These are phyloP conservation scores for Standfussiana lucernea DNA, from an alignment of 2,888 invertebrate genomes.

Conservation along the genomic window DNA sequence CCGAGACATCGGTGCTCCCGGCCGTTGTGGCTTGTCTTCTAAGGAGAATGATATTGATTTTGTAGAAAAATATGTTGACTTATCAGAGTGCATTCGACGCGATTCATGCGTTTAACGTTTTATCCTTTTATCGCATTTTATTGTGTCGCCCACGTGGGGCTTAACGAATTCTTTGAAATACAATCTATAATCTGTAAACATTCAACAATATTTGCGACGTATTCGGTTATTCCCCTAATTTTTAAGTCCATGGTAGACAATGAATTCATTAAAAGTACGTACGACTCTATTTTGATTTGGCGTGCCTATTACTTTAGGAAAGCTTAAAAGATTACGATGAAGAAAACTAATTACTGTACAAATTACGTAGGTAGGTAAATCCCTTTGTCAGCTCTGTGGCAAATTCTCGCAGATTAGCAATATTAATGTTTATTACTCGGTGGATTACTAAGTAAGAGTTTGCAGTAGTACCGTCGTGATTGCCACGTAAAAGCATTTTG, in stretches of 20 bases:
- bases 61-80: slow-evolving; percentile 69
- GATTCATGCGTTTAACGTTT: slow-evolving; percentile 31
- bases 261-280: slow-evolving; percentile 7
- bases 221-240: slow-evolving; percentile 1
- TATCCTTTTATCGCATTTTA: slow-evolving; percentile 46
- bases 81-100: slow-evolving; percentile 42
- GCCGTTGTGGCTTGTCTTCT: slow-evolving; percentile 77
- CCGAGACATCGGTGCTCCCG: slow-evolving; percentile 78
- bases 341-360: slow-evolving; percentile 35
- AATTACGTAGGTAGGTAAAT: slow-evolving; percentile 38
- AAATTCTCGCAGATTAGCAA: slow-evolving; percentile 48
- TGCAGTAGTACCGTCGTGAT: slow-evolving; percentile 57
- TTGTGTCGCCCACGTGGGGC: slow-evolving; percentile 30
- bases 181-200: slow-evolving; percentile 30
- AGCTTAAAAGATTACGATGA: slow-evolving; percentile 34
- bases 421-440: slow-evolving; percentile 61
- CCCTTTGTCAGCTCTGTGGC: slow-evolving; percentile 48
- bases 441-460: slow-evolving; percentile 55
- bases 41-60: slow-evolving; percentile 81
- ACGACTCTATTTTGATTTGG: slow-evolving; percentile 15
- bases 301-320: slow-evolving; percentile 23
- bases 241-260: neutral
- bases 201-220: neutral
- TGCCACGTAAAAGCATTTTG: slow-evolving; percentile 47
- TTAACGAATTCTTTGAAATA: slow-evolving; percentile 34